Percentiles rank a stretch among this genome's conserved stretches.
Evolutionary conservation across 2,888 invertebrate species (phyloP).

Genomic region (Sesamia inferens): DNA sequence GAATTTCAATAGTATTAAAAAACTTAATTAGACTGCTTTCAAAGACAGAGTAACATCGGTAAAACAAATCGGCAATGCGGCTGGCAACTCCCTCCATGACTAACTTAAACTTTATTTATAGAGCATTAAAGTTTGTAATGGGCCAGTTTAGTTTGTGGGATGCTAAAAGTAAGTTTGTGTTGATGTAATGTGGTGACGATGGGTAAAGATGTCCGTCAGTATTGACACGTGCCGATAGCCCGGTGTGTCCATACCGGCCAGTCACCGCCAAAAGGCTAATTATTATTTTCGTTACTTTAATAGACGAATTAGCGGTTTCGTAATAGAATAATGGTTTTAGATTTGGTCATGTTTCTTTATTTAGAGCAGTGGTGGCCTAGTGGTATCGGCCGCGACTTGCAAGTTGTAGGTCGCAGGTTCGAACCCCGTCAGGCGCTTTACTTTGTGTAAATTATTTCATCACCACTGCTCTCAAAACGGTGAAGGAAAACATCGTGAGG

Average conservation of each 20-base stretch:
- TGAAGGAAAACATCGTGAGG: too few relatives aligned
- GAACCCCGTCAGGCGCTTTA: too few relatives aligned
- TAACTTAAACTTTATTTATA: constrained; percentile 58
- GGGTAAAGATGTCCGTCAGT: constrained; percentile 87
- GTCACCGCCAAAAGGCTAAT: constrained; percentile 81
- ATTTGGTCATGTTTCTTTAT: constrained; percentile 24
- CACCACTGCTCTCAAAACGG: too few relatives aligned
- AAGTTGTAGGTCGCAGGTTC: too few relatives aligned
- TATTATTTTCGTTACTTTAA: constrained; percentile 80
- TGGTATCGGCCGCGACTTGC: too few relatives aligned
- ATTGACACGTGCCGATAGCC: constrained; percentile 87
- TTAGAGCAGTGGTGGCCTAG: too few relatives aligned
- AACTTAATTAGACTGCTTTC: constrained; percentile 89
- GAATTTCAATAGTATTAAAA: constrained; percentile 86
- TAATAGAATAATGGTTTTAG: constrained; percentile 57
- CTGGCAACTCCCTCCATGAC: constrained; percentile 36
- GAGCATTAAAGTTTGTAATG: constrained; percentile 68
- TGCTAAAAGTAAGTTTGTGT: constrained; percentile 70
- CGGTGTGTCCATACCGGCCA: constrained; percentile 72
- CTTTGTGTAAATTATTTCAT: too few relatives aligned
- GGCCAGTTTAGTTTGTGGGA: constrained; percentile 32
- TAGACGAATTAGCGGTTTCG: constrained; percentile 72
- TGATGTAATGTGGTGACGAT: constrained; percentile 85
- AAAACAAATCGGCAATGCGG: constrained; percentile 63
- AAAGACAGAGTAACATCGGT: constrained; percentile 81